Evolutionary conservation across 2,888 invertebrate genomes (phyloP), one percentile per base, ranked within the genome.

Genomic region (Autographa pulchrina): DNA sequence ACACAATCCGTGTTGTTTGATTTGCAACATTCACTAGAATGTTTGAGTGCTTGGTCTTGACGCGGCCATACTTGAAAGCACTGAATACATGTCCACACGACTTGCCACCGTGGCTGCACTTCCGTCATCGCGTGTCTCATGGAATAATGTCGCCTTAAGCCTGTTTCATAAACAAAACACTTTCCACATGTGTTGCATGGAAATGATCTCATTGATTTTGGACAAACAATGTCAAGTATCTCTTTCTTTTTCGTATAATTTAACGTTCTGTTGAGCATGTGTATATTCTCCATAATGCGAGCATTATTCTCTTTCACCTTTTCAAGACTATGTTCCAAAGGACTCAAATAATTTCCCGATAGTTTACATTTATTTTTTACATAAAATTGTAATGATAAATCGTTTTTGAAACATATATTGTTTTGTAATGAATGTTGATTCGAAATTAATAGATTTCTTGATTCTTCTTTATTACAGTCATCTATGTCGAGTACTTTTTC

Each of bases 61-160:
- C 86, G 87, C 3, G 96, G 96, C 96, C 96, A 96, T 6, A 96
- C 95, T 84, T 96, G 96, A 77, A 93, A 95, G 85, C 96, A 96
- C 82, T 94, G 92, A 52, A 92, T 90, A 79, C 96, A 96, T 52
- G 95, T 95, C 96, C 95, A 96, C 35, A 96, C 95, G 20, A 92
- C 88, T 86, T 95, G 96, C 96, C 96, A 95, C 16, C 92, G 91
- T 6, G 92, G 93, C 74, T 92, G 92, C 41, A 84, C 80, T 41
- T 93, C 93, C 6, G 88, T 79, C 71, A 89, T 87, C 0, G 92
- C 88, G 78, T 94, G 95, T 73, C 93, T 87, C 84, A 92, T 91
- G 25, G 92, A 83, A 65, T 90, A 92, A 83, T 96, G 96, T 77
- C 94, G 91, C 72, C 91, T 91, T 48, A 96, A 85, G 25, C 95